Evolutionary conservation across 2,797 vertebrate species (phyloP), one percentile per base, ranked within the genome.

Genomic region (Catharus ustulatus): DNA sequence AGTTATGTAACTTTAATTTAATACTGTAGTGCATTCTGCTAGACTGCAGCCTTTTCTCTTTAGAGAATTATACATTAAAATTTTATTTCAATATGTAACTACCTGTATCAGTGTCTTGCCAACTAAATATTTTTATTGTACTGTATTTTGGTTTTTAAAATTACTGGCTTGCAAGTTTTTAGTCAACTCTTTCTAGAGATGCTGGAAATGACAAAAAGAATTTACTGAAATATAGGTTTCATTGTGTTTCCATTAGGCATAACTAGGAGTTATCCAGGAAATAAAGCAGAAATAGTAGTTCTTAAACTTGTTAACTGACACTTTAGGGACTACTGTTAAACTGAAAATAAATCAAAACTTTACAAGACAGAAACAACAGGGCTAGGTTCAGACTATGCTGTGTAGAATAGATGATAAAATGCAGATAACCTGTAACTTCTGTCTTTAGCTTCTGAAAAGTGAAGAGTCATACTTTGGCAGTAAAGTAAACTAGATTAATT

Each of bases 361-460:
- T 36, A 63, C 29, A 42, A 30, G 49, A 63, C 42, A 34, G 45
- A 54, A 79, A 40, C 48, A 73, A 32, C 24, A 75, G 62, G 51
- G 38, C 66, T 34, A 43, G n/a, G 51, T 92, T 89, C 71, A 82
- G 55, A 22, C 27, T 68, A 17, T 63, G 23, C 43, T 66, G 32
- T 3, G 9, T 29, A 32, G 69, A 87, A 27, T 22, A 81, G 59
- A 24, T 89, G 87, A 73, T 75, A 58, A 51, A 85, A 55, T 48
- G 46, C 48, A 84, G 63, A 86, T 82, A 93, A 91, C 63, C 59
- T 77, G 52, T 67, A 75, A 59, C 24, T 87, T 90, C 48, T 91
- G 1, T 52, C 58, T 73, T 75, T 4, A 90, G 48, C 58, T 85
- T 88, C 79, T 90, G 76, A 72, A 85, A 75, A 77, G 30, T 18